A percentile compares a stretch with the other conserved stretches of the same genome.
Conservation (phyloP, 2,113 vertebrate species). For the Euleptes europaea region DNA sequence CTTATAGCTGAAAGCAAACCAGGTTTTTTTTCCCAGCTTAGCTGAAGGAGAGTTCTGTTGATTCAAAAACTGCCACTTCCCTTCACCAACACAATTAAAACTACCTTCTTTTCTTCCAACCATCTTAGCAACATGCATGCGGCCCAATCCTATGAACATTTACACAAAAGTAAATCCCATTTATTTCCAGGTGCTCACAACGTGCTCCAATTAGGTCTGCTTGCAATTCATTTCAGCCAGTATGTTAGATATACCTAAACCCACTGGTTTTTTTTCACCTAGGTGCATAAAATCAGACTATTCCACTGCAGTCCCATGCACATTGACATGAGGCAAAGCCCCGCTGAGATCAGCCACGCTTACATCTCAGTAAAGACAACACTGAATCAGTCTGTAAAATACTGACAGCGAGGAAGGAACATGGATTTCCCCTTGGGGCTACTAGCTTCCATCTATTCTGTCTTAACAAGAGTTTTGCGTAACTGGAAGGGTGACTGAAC, state of each 20-base stretch:
- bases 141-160: background rate
- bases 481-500: background rate
- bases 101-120: too few relatives aligned
- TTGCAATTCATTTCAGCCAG: too few relatives aligned
- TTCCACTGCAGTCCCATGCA: background rate
- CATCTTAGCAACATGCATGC: background rate
- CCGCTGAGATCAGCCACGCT: background rate
- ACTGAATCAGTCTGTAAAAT: background rate
- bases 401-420: background rate
- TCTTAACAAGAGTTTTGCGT: background rate
- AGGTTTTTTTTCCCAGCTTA: background rate
- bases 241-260: too few relatives aligned
- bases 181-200: too few relatives aligned
- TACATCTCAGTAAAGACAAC: background rate
- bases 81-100: background rate
- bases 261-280: too few relatives aligned
- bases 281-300: too few relatives aligned
- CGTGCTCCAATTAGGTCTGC: too few relatives aligned
- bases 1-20: too few relatives aligned
- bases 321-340: background rate
- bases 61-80: background rate
- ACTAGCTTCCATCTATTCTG: background rate
- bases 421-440: background rate
- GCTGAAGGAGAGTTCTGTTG: background rate
- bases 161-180: too few relatives aligned